Evolutionary conservation across 2,888 invertebrate species (phyloP).

Genomic region (Ethmia dodecea): DNA sequence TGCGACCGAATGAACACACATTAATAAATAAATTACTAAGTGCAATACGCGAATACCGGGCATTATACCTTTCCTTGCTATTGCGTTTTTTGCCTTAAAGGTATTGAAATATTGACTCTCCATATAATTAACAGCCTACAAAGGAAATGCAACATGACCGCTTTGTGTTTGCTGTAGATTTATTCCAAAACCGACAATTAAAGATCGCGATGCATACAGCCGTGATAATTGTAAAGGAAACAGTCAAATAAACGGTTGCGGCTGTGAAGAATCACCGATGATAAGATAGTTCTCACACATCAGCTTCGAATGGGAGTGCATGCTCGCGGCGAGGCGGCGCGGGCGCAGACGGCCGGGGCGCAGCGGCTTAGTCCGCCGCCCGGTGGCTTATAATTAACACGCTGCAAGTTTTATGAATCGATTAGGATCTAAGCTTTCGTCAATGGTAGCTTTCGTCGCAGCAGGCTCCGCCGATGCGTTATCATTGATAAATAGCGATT

Average conservation of each 20-base stretch:
- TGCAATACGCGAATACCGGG: conserved; percentile 25
- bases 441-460: conserved; percentile 71
- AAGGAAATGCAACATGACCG: conserved; percentile 10
- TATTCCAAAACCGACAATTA: conserved; percentile 24
- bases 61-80: conserved; percentile 28
- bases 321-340: conserved; percentile 39
- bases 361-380: conserved; percentile 50
- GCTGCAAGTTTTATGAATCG: conserved; percentile 75
- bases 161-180: conserved; percentile 9
- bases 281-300: conserved; percentile 57
- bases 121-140: conserved; percentile 15
- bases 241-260: conserved; percentile 55
- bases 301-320: conserved; percentile 40
- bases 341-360: conserved; percentile 33
- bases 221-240: conserved; percentile 54
- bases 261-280: conserved; percentile 57
- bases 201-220: conserved; percentile 35
- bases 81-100: conserved; percentile 21
- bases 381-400: conserved; percentile 78
- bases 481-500: conserved; percentile 74
- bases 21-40: conserved; percentile 42
- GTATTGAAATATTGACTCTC: conserved; percentile 12
- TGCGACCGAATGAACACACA: conserved; percentile 34
- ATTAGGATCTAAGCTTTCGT: conserved; percentile 78
- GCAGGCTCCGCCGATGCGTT: conserved; percentile 55